Base-by-base conservation (phyloP, 2,113 vertebrate genomes). In the Elaphurus davidianus region DNA sequence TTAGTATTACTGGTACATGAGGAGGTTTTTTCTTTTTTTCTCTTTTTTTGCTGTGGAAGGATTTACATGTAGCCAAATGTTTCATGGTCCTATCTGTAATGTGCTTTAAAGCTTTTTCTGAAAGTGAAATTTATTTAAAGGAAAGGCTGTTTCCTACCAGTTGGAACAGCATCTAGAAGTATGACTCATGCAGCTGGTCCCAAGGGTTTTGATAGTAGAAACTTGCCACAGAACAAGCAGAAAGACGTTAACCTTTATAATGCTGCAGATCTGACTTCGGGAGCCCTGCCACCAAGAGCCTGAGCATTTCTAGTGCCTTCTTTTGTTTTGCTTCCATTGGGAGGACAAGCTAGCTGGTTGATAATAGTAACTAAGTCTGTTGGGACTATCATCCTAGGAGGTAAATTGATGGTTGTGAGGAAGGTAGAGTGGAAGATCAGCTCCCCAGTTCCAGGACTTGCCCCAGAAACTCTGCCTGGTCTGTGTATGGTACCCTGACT, bases 121-220 rank as follows among this genome's bases (percentile, higher is more conserved):
- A 98, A 97, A 98, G 91, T 52, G 97, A 96, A 95, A 98, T 97
- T 98, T 98, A 98, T 98, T 98, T 98, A 97, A 98, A 98, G 97
- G 76, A 95, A 98, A 98, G 98, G 21, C 85, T 94, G 94, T 98
- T 97, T 96, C 97, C 96, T 98, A 98, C 95, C 23, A 95, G 85
- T 95, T 95, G 97, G 87, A 98, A 97, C 96, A 95, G 33, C 87
- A 33, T 95, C 78, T 96, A 91, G 89, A 89, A 97, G 40, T 79
- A 85, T 98, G 97, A 64, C 74, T 98, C 95, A 98, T 67, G 54
- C 59, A 7, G 84, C 89, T 81, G 91, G 43, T 64, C 64, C 88
- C 96, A 84, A 97, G 97, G 93, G 57, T 88, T 98, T 95, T 85
- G 97, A 94, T 52, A 90, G 62, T 0, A 9, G 93, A 83, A 62